Conservation (phyloP, 1,140 invertebrate species). For the Aleiodes sp. region DNA sequence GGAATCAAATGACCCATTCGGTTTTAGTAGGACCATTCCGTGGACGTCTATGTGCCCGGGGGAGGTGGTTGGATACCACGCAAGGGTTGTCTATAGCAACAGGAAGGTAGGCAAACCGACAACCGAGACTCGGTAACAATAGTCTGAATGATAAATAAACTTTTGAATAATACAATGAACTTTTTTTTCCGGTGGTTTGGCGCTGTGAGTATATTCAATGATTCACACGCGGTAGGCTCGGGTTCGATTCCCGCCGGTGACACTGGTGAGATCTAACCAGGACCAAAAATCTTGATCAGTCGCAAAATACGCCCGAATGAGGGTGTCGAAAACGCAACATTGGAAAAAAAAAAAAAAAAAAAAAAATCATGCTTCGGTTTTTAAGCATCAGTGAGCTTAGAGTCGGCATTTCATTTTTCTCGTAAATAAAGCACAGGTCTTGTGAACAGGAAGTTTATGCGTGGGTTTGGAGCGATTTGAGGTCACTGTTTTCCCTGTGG, state of each 20-base stretch:
- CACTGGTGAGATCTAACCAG: too few species aligned
- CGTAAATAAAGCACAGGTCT: too few species aligned
- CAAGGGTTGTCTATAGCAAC: constrained; percentile 22
- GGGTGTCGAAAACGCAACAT: too few species aligned
- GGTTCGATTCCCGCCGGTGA: too few species aligned
- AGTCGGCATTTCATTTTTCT: too few species aligned
- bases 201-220: too few species aligned
- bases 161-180: constrained; percentile 27
- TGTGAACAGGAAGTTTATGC: neutral
- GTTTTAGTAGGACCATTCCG: constrained; percentile 62
- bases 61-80: constrained; percentile 35
- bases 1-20: constrained; percentile 66
- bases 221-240: too few species aligned
- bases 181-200: constrained; percentile 13
- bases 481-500: constrained; percentile 49
- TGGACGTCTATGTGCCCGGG: constrained; percentile 59
- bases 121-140: constrained; percentile 33
- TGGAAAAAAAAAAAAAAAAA: neutral
- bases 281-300: too few species aligned
- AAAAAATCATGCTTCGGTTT: too few species aligned
- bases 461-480: constrained; percentile 26
- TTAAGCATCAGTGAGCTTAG: too few species aligned
- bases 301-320: too few species aligned
- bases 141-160: constrained; percentile 27
- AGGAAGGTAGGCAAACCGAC: constrained; percentile 22